phyloP scores from a whole-genome alignment of 1,140 invertebrate genomes.

The Alviniconcha marisindica region DNA sequence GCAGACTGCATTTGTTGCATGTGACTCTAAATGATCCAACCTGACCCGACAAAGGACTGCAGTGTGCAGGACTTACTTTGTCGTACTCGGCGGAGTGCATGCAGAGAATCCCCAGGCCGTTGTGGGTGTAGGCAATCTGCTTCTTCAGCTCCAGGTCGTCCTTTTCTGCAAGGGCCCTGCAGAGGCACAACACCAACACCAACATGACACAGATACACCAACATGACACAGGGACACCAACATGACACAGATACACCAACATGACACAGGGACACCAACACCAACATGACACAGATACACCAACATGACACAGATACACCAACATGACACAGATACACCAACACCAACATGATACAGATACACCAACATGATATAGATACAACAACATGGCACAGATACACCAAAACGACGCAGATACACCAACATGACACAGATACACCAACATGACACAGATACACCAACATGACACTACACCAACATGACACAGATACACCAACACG shows the following conservation, averaged over 20 bases:
- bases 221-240: no score
- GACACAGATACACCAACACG: no score
- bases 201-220: not conserved
- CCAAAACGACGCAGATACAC: no score
- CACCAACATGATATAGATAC: no score
- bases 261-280: not conserved
- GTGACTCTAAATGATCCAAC: no score
- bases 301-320: not conserved
- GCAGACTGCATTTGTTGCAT: no score
- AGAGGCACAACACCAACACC: not conserved
- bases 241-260: not conserved
- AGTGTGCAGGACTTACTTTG: conserved; percentile 21
- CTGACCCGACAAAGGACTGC: no score
- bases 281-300: not conserved
- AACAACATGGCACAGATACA: not conserved
- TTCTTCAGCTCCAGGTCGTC: conserved; percentile 3
- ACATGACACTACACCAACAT: no score
- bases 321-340: no score
- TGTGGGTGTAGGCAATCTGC: conserved; percentile 31
- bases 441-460: no score
- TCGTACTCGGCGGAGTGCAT: conserved; percentile 11
- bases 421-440: no score
- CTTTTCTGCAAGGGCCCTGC: conserved; percentile 12
- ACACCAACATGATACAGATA: no score
- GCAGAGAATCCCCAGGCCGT: conserved; percentile 35